Base-by-base conservation (phyloP, 2,888 invertebrate genomes). In the Agonopterix arenella region DNA sequence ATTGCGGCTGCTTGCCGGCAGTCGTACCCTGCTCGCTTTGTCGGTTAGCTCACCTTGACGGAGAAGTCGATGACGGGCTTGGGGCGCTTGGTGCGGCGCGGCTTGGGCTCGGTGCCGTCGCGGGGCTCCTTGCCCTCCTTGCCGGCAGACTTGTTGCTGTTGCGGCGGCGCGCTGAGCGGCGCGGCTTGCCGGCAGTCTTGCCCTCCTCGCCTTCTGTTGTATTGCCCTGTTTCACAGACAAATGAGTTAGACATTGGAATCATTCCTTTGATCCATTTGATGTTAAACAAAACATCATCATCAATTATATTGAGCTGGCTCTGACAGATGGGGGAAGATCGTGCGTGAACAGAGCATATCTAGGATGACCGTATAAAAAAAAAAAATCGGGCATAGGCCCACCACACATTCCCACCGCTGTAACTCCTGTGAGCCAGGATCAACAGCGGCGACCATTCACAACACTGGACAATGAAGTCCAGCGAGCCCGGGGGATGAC, bases 21-120 rank as follows among this genome's bases (percentile, higher is more conserved):
- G 28, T 28, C 53, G 80, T 84, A 42, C 71, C 79, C 1, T 88
- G 84, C 49, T 84, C 82, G 38, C 77, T 81, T 50, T 81, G 81
- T 88, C 4, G 80, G 80, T 7, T 7, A 28, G 28, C 11, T 44
- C 58, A 86, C 89, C 84, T 89, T 89, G 49, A 90, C 82, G 5
- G 92, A 91, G 73, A 92, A 92, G 54, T 92, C 91, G 18, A 91
- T 89, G 51, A 84, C 83, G 0, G 85, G 83, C 8, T 79, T 70
- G 10, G 80, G 80, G 0, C 83, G 73, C 59, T 75, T 77, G 48
- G 76, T 64, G 18, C 84, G 79, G 8, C 80, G 66, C 40, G 79
- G 79, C 55, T 75, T 71, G 28, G 69, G 65, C 37, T 66, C 62
- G 49, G 61, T 61, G 36, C 50, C 59, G 11, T 66, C 68, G 44